These are phyloP conservation scores for Anoplolepis gracilipes DNA, from an alignment of 1,140 invertebrate genomes.

Conservation along the genomic window DNA sequence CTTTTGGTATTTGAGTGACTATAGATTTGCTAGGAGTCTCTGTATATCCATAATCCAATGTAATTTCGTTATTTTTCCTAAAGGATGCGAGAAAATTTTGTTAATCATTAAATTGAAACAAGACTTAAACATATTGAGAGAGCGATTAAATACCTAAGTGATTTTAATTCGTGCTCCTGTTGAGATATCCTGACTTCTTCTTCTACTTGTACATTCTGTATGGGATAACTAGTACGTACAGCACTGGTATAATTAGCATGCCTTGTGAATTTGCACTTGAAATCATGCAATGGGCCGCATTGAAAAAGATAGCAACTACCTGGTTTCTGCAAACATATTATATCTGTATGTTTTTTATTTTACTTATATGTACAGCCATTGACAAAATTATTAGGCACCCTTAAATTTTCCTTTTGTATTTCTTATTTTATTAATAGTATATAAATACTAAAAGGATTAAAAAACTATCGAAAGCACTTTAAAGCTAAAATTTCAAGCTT, in stretches of 20 bases:
- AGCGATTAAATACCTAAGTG: constrained; percentile 87
- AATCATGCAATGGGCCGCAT: constrained; percentile 94
- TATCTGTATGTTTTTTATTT: not conserved
- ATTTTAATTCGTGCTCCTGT: constrained; percentile 93
- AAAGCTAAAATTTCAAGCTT: no score
- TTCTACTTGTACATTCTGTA: constrained; percentile 88
- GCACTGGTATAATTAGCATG: constrained; percentile 96
- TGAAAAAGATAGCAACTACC: constrained; percentile 97
- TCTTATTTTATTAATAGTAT: no score
- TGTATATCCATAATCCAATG: constrained; percentile 77
- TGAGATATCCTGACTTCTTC: constrained; percentile 90
- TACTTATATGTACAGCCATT: not conserved
- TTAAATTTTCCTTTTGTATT: no score
- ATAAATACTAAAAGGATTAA: no score
- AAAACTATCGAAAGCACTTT: no score
- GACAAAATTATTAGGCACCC: no score
- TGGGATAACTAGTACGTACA: constrained; percentile 88
- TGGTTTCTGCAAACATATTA: constrained; percentile 87
- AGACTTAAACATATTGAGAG: not conserved
- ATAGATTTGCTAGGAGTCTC: constrained; percentile 69
- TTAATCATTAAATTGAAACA: constrained; percentile 19
- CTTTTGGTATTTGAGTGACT: constrained; percentile 73
- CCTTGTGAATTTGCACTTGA: constrained; percentile 96
- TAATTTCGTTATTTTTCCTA: constrained; percentile 72
- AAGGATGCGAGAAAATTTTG: constrained; percentile 15